Evolutionary conservation across 2,113 vertebrate genomes (phyloP), one percentile per base, ranked within the genome.

Genomic region (Papio anubis): DNA sequence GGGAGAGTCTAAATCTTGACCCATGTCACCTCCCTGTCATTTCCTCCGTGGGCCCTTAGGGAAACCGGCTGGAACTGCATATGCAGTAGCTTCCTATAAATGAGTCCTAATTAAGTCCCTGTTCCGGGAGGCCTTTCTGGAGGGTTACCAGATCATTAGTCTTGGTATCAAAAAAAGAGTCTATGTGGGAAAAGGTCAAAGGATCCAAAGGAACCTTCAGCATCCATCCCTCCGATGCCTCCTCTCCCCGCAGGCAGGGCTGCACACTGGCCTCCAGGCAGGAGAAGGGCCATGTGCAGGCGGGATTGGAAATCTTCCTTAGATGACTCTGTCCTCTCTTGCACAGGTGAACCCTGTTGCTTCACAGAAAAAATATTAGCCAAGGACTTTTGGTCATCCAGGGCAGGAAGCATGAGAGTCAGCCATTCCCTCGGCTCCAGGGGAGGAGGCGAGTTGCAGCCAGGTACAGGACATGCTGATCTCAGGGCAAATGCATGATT

Each of bases 141-240:
- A 97, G 80, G 72, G 86, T 76, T 64, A 94, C 68, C 75, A 89
- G 93, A 90, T 90, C 94, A 94, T 95, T 97, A 92, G 84, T 96
- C 87, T 90, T 85, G 40, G 87, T 91, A 97, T 90, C 87, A 93
- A 94, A 96, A 72, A 48, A 88, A 84, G 11, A 90, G 5, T 48
- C 82, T 94, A 38, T 45, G 25, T 84, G 59, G 43, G 35, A 45
- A 92, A 85, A 92, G 68, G 76, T 96, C 66, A 86, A 72, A 92
- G 45, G 75, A 64, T 40, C 45, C 55, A 64, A 59, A 59, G 88
- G 87, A 59, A 25, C 10, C 59, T 78, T 84, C 38, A 76, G 88
- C 20, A 20, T 27, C 50, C 6, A 11, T 50, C 55, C 6, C 14
- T 50, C 55, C 8, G 32, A 2, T 3, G 35, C 35, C 57, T 96